Evolutionary conservation across 2,888 invertebrate genomes (phyloP).

Genomic region (Pedicia rivosa): DNA sequence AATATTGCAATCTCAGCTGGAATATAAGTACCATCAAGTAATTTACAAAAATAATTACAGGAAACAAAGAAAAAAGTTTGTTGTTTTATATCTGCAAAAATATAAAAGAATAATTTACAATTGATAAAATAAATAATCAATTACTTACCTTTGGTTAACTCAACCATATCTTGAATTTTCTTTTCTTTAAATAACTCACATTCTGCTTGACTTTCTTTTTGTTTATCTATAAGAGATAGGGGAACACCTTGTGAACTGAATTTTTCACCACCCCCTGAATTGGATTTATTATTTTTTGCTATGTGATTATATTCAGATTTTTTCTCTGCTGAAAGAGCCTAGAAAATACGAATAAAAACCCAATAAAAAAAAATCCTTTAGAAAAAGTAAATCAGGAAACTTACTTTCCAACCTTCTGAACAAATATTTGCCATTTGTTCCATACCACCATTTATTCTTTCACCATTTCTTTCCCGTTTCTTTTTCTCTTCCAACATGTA

Average conservation of each 20-base stretch:
- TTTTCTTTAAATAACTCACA: constrained; percentile 19
- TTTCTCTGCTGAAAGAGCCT: neutral
- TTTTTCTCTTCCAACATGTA: constrained; percentile 30
- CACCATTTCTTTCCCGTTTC: constrained; percentile 26
- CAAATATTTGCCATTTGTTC: constrained; percentile 28
- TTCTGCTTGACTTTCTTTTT: constrained; percentile 19
- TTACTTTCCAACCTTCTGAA: constrained; percentile 30
- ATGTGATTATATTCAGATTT: neutral
- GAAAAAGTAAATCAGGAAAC: neutral
- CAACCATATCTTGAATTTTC: neutral
- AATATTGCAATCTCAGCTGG: constrained; percentile 31
- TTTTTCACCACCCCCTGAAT: neutral
- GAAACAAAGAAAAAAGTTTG: constrained; percentile 30
- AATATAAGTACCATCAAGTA: constrained; percentile 13
- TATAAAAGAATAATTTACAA: neutral
- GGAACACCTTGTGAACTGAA: constrained; percentile 6
- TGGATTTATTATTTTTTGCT: neutral
- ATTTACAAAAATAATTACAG: constrained; percentile 15
- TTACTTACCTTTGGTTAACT: neutral
- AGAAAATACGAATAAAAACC: neutral
- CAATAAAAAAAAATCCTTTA: neutral
- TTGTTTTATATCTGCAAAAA: constrained; percentile 11
- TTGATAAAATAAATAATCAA: neutral
- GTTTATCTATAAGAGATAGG: constrained; percentile 18
- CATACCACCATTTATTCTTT: constrained; percentile 22